phyloP scores from a whole-genome alignment of 2,888 invertebrate genomes.

The Lepidocyrtoides sp. region DNA sequence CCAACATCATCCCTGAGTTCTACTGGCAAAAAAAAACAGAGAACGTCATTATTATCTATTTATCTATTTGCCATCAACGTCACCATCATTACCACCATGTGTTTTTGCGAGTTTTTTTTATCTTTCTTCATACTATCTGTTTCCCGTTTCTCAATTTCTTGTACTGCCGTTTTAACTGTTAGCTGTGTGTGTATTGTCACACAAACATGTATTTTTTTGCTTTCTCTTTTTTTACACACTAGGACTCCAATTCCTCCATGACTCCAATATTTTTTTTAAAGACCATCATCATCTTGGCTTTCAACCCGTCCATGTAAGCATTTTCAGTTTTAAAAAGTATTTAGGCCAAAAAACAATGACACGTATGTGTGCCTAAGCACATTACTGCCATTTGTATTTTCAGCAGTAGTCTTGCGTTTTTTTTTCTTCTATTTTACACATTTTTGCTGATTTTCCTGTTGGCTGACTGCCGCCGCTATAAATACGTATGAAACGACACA shows the following conservation, averaged over 20 bases:
- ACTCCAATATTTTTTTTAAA: conserved; percentile 29
- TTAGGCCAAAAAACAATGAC: background rate
- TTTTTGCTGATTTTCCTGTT: conserved; percentile 65
- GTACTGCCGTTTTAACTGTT: too few relatives aligned
- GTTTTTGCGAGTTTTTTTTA: background rate
- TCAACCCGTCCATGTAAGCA: background rate
- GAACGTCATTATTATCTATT: conserved; percentile 20
- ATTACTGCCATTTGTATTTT: background rate
- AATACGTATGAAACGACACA: conserved; percentile 45
- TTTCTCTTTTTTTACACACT: background rate
- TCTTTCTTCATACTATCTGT: background rate
- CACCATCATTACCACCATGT: conserved; percentile 42
- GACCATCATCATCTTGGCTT: conserved; percentile 44
- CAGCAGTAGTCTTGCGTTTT: background rate
- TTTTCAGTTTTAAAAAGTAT: conserved; percentile 1
- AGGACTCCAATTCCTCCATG: conserved; percentile 44
- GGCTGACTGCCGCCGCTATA: conserved; percentile 61
- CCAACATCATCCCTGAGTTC: too few relatives aligned
- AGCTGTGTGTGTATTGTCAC: background rate
- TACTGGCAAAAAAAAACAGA: background rate
- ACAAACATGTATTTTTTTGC: background rate
- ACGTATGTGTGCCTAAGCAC: background rate
- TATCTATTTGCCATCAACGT: conserved; percentile 71
- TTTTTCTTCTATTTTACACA: background rate
- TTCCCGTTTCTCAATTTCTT: background rate